Evolutionary conservation across 2,888 invertebrate species (phyloP), one percentile per base, ranked within the genome.

Genomic region (Agonopterix alstromeriana): DNA sequence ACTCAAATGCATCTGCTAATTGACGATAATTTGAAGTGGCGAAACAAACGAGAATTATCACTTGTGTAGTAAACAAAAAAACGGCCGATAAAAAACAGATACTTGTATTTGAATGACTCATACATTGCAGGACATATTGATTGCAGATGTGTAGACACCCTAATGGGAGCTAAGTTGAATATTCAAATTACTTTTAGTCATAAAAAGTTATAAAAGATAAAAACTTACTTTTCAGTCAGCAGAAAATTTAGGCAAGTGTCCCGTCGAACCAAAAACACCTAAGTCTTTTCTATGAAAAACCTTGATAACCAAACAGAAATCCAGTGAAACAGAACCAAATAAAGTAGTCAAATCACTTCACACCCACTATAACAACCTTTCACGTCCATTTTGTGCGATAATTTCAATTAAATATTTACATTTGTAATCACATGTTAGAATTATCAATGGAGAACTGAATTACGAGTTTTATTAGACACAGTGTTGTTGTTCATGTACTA

Each of bases 321-420:
- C 52, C 47, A 44, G 48, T 49, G 38, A 40, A 48, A 53, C 47
- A 44, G n/a, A 65, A 67, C 57, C 60, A 66, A 64, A 51, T 53
- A 54, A 11, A 58, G 55, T 49, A 63, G 54, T 71, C 67, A 77
- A 71, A 69, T 70, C 73, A 70, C 68, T 69, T 69, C 57, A 77
- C 79, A 81, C 73, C 67, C 77, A 77, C 78, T 65, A 67, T 64
- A 62, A 72, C 56, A 72, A 70, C 67, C 60, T 73, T 75, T 80
- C 70, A 76, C 76, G 80, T 80, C 79, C 82, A 82, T 82, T 77
- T 79, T 80, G 76, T 70, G 64, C 62, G 66, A 60, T 70, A 67
- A 72, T 72, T 71, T 69, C 67, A 73, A 74, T 76, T 75, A 70
- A 72, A 64, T 75, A 80, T 80, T 82, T 77, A 81, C 78, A 79